Base-by-base conservation (phyloP, 2,888 invertebrate genomes). In the Dorcus hopei region DNA sequence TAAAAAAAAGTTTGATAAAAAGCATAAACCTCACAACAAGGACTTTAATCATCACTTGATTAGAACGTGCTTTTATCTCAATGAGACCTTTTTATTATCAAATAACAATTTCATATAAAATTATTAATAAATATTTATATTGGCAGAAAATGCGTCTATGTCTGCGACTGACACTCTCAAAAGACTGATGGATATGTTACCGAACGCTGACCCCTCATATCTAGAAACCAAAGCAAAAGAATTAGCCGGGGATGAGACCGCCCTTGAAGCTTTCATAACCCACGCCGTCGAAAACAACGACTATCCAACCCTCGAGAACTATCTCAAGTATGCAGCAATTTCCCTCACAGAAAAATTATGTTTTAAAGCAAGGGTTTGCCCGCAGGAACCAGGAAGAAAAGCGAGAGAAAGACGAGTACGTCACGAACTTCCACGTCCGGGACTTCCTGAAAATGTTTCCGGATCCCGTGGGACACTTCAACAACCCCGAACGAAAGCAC, bases 301-400 rank as follows among this genome's bases (percentile, higher is more conserved):
- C 59, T 77, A 73, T 68, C 77, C 77, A 40, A 73, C 75, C 1
- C 72, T 73, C 68, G 68, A 73, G 45, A 73, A 76, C n/a, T 77
- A 76, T 68, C 57, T 74, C 43, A 74, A 72, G 76, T 74, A 69
- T 41, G 45, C 52, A 49, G n/a, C 33, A 41, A 47, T n/a, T 54
- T 11, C 23, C 16, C 40, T 42, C 8, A 9, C 7, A 33, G 7
- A 33, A 33, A 33, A 33, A 33, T 6, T 33, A 33, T 33, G 26
- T 33, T 33, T 33, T 33, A 33, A 3, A 33, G 26, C 26, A 6
- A 4, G 26, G 26, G 6, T 5, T 19, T 33, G 26, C 7, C 7
- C 26, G 11, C 49, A 75, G 75, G 55, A 61, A 62, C 23, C 63
- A 69, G 55, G 67, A 71, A 62, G 65, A 67, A 57, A 57, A 65